phyloP scores from a whole-genome alignment of 2,888 invertebrate genomes.

The Mesorhabditis sp. region DNA sequence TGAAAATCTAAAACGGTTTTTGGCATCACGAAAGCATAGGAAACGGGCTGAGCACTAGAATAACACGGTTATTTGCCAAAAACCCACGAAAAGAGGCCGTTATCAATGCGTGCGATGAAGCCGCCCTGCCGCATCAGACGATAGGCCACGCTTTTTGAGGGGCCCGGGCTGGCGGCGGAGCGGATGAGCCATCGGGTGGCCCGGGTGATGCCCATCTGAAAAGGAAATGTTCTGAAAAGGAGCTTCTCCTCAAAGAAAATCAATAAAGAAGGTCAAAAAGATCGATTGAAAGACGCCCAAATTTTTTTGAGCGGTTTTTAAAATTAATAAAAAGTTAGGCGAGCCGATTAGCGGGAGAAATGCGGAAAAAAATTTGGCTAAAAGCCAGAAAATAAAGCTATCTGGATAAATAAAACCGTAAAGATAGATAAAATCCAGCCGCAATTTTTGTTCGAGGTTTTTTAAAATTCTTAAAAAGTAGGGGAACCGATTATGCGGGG shows the following conservation, averaged over 20 bases:
- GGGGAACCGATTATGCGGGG: no score
- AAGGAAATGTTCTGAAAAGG: not conserved
- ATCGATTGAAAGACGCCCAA: not conserved
- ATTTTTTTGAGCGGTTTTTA: not conserved
- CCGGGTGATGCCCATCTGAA: not conserved
- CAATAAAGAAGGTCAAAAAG: not conserved
- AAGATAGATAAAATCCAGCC: no score
- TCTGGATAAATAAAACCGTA: no score
- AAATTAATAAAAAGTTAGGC: no score
- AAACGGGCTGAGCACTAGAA: no score
- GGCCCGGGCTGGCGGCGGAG: slow-evolving; percentile 21
- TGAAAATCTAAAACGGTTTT: no score
- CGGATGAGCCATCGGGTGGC: slow-evolving; percentile 26
- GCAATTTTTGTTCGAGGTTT: no score
- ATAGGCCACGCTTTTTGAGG: slow-evolving; percentile 38
- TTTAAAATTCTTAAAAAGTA: no score
- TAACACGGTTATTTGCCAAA: slow-evolving; percentile 7
- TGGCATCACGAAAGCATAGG: no score
- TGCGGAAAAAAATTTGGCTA: no score
- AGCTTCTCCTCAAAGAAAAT: not conserved
- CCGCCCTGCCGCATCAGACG: slow-evolving; percentile 42
- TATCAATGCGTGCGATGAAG: slow-evolving; percentile 36
- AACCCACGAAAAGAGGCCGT: slow-evolving; percentile 36
- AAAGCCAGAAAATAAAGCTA: no score
- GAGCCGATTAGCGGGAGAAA: no score